Conservation (phyloP, 2,113 vertebrate species). For the Catagonus wagneri region DNA sequence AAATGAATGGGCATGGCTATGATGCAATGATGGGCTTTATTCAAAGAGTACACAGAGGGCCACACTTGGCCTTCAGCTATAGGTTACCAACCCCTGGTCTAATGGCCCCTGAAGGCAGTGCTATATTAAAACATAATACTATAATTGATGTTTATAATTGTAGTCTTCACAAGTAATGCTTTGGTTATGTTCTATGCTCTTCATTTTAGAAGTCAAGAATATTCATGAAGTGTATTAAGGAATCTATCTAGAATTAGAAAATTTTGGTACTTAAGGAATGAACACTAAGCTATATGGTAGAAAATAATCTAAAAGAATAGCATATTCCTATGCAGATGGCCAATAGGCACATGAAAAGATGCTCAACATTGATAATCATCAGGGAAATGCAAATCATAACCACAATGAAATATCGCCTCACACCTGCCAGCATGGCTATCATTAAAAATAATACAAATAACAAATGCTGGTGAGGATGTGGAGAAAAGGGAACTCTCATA, state of each 20-base stretch:
- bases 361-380: too few relatives aligned
- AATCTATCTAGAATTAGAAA: background rate
- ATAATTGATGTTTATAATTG: background rate
- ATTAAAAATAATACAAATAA: too few relatives aligned
- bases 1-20: background rate
- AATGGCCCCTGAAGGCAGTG: background rate
- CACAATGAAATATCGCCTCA: too few relatives aligned
- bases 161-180: background rate
- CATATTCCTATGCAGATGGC: too few relatives aligned
- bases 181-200: background rate
- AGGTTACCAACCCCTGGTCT: background rate
- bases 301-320: background rate
- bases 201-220: constrained; percentile 3
- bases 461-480: too few relatives aligned
- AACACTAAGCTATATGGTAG: background rate
- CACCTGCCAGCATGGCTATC: too few relatives aligned
- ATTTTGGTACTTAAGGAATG: background rate
- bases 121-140: background rate
- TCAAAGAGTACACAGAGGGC: background rate
- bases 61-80: background rate
- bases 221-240: background rate
- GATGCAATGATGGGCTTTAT: background rate
- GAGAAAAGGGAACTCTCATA: too few relatives aligned
- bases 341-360: too few relatives aligned
- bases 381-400: too few relatives aligned